phyloP scores from a whole-genome alignment of 2,797 vertebrate genomes.

The Characodon lateralis region DNA sequence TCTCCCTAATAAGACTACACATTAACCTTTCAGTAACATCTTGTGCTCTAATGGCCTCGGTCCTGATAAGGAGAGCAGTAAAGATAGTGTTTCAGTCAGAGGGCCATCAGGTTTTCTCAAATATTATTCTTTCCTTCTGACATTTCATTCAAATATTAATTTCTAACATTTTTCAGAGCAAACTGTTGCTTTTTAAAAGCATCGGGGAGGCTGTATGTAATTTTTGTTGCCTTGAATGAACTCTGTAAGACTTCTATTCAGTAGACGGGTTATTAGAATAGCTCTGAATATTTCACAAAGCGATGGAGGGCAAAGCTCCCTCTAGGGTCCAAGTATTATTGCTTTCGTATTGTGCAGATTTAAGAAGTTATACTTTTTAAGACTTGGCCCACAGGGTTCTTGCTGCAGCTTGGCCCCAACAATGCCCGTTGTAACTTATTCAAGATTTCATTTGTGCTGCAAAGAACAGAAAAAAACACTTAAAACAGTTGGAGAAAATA shows the following conservation, averaged over 20 bases:
- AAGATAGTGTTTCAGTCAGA: neutral
- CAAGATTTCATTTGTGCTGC: neutral
- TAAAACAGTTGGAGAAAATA: neutral
- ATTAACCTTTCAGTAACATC: neutral
- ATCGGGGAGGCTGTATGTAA: neutral
- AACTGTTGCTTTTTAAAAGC: neutral
- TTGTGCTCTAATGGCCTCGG: neutral
- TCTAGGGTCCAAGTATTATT: neutral
- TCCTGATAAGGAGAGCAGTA: neutral
- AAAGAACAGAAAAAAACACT: neutral
- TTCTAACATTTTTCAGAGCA: neutral
- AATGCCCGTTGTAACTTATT: neutral
- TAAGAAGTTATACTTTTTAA: neutral
- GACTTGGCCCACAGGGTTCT: neutral
- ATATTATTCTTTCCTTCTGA: neutral
- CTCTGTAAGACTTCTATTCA: neutral
- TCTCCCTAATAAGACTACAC: neutral
- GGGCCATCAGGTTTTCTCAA: neutral
- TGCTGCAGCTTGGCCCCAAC: slow-evolving; percentile 1
- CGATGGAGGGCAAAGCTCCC: neutral
- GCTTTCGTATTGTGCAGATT: neutral
- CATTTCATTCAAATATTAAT: neutral
- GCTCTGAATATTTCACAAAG: slow-evolving; percentile 33
- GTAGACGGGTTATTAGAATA: neutral
- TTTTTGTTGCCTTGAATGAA: neutral